Conservation (phyloP, 2,113 vertebrate genomes). For the Aegithalos caudatus region DNA sequence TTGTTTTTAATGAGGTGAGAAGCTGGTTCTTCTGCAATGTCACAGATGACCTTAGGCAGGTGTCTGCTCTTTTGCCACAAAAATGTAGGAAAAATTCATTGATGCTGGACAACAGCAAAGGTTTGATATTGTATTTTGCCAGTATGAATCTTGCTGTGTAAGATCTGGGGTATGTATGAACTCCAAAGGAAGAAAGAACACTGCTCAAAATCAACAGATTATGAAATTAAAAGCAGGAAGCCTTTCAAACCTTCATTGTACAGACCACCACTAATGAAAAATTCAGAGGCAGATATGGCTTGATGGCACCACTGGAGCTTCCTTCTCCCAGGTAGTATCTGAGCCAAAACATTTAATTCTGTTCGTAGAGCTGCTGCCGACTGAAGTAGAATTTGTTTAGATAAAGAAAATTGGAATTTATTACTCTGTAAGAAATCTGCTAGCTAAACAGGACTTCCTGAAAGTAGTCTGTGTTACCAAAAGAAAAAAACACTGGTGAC, state of each 20-base stretch:
- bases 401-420: neutral
- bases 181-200: neutral
- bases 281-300: neutral
- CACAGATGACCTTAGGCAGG: neutral
- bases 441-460: neutral
- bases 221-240: slow-evolving; percentile 2
- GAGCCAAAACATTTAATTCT: slow-evolving; percentile 3
- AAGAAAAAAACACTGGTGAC: neutral
- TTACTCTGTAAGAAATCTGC: neutral
- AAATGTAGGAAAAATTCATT: neutral
- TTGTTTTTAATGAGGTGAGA: neutral
- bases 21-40: neutral
- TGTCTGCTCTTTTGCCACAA: neutral
- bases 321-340: neutral
- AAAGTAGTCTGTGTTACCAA: neutral
- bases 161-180: neutral
- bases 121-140: neutral
- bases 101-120: rapidly evolving
- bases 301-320: neutral
- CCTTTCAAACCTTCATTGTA: neutral
- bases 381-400: neutral
- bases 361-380: neutral
- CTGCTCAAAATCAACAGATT: neutral
- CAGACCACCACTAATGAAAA: neutral
- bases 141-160: neutral